Evolutionary conservation across 2,113 vertebrate genomes (phyloP).

Genomic region (Eulemur rufifrons): DNA sequence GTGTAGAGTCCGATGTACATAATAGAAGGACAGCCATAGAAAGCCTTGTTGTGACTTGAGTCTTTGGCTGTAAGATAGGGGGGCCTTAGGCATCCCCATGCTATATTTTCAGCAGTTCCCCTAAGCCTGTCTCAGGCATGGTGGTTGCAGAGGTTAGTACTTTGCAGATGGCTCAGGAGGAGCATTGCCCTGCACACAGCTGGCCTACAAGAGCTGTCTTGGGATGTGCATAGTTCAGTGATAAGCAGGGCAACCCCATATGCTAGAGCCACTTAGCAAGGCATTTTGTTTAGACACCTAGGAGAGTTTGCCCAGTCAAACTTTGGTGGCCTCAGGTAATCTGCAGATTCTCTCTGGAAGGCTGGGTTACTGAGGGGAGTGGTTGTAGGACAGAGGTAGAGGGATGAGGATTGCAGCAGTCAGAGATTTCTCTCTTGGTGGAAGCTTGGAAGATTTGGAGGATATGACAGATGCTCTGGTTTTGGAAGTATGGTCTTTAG

Average conservation of each 20-base stretch:
- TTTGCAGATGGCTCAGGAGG: neutral
- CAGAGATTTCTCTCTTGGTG: neutral
- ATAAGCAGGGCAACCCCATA: neutral
- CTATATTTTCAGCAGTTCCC: neutral
- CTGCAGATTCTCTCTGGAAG: neutral
- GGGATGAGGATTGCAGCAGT: neutral
- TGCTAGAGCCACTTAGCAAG: neutral
- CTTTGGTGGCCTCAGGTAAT: neutral
- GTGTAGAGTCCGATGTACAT: rapidly evolving
- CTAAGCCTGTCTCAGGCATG: neutral
- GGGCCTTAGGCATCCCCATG: neutral
- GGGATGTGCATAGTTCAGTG: neutral
- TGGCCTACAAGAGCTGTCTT: neutral
- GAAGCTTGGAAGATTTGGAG: neutral
- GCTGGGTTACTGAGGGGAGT: neutral
- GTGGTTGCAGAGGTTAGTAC: neutral
- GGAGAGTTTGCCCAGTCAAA: neutral
- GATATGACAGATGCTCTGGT: neutral
- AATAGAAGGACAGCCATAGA: neutral
- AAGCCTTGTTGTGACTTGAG: neutral
- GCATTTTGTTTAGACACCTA: neutral
- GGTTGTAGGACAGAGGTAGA: neutral
- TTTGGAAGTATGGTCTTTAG: neutral
- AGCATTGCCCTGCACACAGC: neutral
- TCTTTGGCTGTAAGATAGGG: neutral